phyloP scores from a whole-genome alignment of 2,113 vertebrate genomes.

The Chamaea fasciata region DNA sequence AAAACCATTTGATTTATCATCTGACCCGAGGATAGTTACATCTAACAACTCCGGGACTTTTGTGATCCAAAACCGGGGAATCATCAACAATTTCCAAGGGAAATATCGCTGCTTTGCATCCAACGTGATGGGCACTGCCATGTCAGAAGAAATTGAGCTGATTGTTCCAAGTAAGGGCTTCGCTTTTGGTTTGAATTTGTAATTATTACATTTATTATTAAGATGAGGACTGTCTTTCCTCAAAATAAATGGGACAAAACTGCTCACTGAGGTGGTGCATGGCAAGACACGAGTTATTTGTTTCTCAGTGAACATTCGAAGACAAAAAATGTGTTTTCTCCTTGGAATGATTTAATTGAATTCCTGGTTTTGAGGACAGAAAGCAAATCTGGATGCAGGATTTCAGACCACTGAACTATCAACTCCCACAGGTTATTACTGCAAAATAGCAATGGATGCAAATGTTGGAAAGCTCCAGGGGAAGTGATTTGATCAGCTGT shows the following conservation, averaged over 20 bases:
- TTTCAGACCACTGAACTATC: not conserved
- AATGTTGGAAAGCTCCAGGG: not conserved
- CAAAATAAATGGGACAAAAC: not conserved
- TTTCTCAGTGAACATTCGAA: not conserved
- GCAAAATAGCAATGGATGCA: not conserved
- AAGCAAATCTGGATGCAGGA: not conserved
- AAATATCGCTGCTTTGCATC: constrained; percentile 88
- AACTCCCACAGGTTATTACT: not conserved
- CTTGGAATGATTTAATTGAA: not conserved
- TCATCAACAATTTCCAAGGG: constrained; percentile 88
- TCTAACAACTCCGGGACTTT: constrained; percentile 88
- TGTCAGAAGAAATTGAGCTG: constrained; percentile 90
- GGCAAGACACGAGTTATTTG: not conserved
- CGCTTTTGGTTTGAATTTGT: not conserved
- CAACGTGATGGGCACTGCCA: constrained; percentile 85
- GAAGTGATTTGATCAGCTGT: not conserved
- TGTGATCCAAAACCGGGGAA: constrained; percentile 86
- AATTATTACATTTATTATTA: not conserved
- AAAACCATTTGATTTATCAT: constrained; percentile 80
- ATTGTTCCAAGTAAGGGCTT: constrained; percentile 87
- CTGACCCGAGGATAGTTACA: constrained; percentile 79
- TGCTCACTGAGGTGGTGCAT: not conserved
- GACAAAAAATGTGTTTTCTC: not conserved
- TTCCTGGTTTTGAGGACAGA: not conserved
- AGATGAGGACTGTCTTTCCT: not conserved